Percentiles rank a stretch among this genome's conserved stretches.
These are phyloP conservation scores for Sprattus sprattus DNA, from an alignment of 2,113 vertebrate species.

Conservation along the genomic window DNA sequence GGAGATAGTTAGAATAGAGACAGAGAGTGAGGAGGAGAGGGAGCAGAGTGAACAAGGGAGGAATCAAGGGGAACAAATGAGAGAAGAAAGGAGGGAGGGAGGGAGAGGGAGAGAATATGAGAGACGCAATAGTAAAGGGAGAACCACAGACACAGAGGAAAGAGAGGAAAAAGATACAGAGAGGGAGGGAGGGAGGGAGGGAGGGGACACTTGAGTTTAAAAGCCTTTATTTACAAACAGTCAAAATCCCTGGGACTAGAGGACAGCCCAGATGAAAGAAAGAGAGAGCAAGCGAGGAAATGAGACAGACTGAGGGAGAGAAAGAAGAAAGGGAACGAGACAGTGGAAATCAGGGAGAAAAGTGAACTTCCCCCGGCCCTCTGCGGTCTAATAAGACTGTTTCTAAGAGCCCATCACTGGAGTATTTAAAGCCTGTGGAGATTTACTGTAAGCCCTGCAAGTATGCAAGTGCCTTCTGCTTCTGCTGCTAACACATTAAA, in stretches of 20 bases:
- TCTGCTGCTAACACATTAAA: background rate
- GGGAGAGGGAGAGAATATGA: background rate
- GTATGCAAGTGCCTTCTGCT: background rate
- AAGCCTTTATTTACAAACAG: too few relatives aligned
- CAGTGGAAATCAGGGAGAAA: background rate
- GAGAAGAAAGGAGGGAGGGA: background rate
- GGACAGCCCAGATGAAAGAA: too few relatives aligned
- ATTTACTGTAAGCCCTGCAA: background rate
- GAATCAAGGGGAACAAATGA: background rate
- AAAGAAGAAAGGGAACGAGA: background rate
- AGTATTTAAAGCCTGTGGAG: background rate
- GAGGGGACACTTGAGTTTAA: too few relatives aligned
- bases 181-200: too few relatives aligned
- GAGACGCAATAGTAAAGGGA: background rate
- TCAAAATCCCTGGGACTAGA: too few relatives aligned
- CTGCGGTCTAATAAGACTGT: background rate
- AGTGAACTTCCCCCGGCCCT: slow-evolving; percentile 16
- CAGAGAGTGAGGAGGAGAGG: background rate
- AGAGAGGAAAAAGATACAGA: too few relatives aligned
- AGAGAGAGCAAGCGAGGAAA: background rate
- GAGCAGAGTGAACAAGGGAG: background rate
- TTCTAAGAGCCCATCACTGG: background rate
- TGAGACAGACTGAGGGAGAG: background rate
- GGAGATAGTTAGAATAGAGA: too few relatives aligned
- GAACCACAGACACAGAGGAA: background rate